Evolutionary conservation across 2,113 vertebrate genomes (phyloP), one percentile per base, ranked within the genome.

Genomic region (Dipodomys stephensi): DNA sequence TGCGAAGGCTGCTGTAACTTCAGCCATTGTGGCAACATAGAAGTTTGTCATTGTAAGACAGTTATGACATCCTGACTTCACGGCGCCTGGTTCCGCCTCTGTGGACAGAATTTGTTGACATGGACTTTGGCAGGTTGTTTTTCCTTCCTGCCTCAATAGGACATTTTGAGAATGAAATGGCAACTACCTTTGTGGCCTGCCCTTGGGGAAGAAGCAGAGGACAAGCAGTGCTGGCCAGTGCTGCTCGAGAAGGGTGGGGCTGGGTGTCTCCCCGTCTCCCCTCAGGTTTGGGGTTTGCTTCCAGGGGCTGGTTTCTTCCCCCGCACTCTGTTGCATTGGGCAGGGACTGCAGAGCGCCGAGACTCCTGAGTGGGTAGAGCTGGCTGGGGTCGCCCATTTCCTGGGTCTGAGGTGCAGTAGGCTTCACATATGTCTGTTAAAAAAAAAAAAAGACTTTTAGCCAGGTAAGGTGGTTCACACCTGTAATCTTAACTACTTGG

Each of bases 31-130:
- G 22, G 53, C 6, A 10, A 27, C 22, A 13, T 2, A 9, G 39
- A 39, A 7, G 8, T 7, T 16, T 7, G n/a, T 30, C 6, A 18
- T 11, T 20, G 8, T 4, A 6, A 8, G 73, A 0, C 44, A 12
- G 1, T 22, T 39, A 0, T 13, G 46, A 7, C 0, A 7, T 13
- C 32, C 19, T 7, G 7, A 22, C 57, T 6, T 5, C 30, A 22
- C 0, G 0, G 28, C 20, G 1, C 0, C 0, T 2, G 8, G 22
- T 10, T 6, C 57, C 11, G 1, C 65, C 11, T 3, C 57, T 32
- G 19, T 16, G 13, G 39, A 6, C 27, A 10, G 65, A 39, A 27
- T 67, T 46, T 2, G 25, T 11, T 6, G 27, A 20, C 76, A 69
- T 69, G 79, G 23, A 82, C 0, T 32, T 4, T 6, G 1, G 46